phyloP scores from a whole-genome alignment of 1,140 invertebrate species.

The Zaprionus capensis region DNA sequence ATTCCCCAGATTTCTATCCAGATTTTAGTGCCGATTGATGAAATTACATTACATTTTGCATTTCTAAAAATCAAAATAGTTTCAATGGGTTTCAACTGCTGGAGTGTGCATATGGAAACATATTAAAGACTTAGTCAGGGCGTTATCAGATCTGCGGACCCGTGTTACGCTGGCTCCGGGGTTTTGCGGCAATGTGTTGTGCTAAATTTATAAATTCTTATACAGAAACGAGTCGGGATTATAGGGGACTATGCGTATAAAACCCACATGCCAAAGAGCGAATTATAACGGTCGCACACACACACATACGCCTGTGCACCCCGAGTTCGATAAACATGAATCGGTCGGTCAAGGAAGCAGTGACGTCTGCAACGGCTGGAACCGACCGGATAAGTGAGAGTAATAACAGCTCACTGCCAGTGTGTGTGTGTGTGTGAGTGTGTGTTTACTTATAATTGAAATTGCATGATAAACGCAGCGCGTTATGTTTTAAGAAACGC shows the following conservation, averaged over 20 bases:
- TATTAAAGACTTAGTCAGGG: neutral
- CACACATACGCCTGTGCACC: neutral
- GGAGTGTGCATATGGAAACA: neutral
- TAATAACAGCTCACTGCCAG: neutral
- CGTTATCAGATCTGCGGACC: slow-evolving; percentile 10
- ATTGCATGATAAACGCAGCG: neutral
- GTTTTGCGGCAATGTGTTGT: neutral
- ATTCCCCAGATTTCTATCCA: too few species aligned
- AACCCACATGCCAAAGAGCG: slow-evolving; percentile 16
- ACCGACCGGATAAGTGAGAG: slow-evolving; percentile 9
- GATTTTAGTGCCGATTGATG: neutral
- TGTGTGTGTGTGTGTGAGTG: slow-evolving; percentile 6
- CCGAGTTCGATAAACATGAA: slow-evolving; percentile 15
- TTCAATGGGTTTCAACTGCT: neutral
- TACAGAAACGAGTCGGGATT: neutral
- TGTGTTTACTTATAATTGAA: neutral
- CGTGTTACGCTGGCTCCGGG: neutral
- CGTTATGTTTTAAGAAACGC: neutral
- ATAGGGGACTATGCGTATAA: slow-evolving; percentile 21
- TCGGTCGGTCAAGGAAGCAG: slow-evolving; percentile 21
- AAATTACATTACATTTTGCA: neutral
- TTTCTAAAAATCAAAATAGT: neutral
- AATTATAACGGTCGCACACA: slow-evolving; percentile 27
- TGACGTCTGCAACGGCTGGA: slow-evolving; percentile 16
- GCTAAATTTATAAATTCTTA: slow-evolving; percentile 8